Percentiles rank a stretch among this genome's conserved stretches.
These are phyloP conservation scores for Ametastegia equiseti DNA, from an alignment of 2,888 invertebrate species.

Conservation along the genomic window DNA sequence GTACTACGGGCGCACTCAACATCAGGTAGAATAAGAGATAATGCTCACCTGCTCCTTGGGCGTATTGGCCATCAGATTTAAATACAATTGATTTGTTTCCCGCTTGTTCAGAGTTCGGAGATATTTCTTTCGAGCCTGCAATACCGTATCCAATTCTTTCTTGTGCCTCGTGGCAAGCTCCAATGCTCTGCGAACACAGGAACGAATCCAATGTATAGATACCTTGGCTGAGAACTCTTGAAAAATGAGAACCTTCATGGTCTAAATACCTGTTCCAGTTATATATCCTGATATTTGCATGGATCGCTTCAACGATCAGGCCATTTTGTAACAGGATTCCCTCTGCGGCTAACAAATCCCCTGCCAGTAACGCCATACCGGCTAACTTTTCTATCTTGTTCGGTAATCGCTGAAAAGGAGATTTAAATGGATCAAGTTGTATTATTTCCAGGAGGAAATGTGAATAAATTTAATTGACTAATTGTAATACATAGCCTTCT, in stretches of 20 bases:
- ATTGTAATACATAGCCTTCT: neutral
- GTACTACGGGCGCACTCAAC: neutral
- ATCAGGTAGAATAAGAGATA: neutral
- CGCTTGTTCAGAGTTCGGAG: conserved; percentile 79
- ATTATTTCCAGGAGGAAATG: neutral
- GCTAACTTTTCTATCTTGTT: conserved; percentile 81
- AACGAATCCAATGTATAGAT: neutral
- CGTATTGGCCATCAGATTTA: conserved; percentile 67
- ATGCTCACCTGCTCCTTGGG: conserved; percentile 23
- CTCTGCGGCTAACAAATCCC: conserved; percentile 85
- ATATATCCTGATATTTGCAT: conserved; percentile 84
- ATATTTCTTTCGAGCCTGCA: conserved; percentile 82
- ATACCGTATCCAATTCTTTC: conserved; percentile 85
- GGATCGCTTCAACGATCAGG: conserved; percentile 83
- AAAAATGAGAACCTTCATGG: neutral
- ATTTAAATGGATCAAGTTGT: neutral
- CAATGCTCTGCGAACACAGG: conserved; percentile 79
- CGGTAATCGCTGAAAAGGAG: conserved; percentile 75
- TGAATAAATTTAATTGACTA: neutral
- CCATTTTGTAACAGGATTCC: conserved; percentile 84
- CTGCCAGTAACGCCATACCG: conserved; percentile 83
- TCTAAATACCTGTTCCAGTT: conserved; percentile 84
- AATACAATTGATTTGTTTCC: conserved; percentile 79
- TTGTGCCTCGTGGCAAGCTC: conserved; percentile 87
- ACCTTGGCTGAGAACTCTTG: neutral